Base-by-base conservation (phyloP, 2,113 vertebrate genomes). In the Patagioenas fasciata region DNA sequence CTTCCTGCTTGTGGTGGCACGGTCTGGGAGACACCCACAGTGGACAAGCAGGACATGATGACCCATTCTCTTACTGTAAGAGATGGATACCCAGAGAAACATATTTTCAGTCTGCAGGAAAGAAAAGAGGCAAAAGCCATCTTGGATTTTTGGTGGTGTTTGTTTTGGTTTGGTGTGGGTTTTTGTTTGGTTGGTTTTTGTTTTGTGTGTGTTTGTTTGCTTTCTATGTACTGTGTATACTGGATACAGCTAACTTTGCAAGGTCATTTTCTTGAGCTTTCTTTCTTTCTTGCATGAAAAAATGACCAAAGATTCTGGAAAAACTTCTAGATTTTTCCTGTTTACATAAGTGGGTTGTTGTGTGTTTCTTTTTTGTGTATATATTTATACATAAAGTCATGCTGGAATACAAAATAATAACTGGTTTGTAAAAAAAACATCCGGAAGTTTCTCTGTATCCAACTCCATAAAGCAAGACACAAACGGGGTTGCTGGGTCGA, bases 291-390 rank as follows among this genome's bases (percentile, higher is more conserved):
- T 79, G 3, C 6, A 40, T 66, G 38, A 29, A 75, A 29, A 75
- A 32, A 65, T 56, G 82, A 79, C 81, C 70, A 75, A 81, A 93
- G 80, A 83, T 93, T 94, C 83, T 95, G 92, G 92, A 89, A 97
- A 85, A 89, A 50, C 48, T 75, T 94, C 86, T 84, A 84, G 91
- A 94, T 84, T 85, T 75, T 93, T 97, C 83, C 84, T 97, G 53
- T 72, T 90, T 92, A 54, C 23, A 0, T 73, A 86, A 96, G 26
- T 4, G 0, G 14, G 18, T 40, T 61, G n/a, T 20, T 64, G 11
- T 67, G 24, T 51, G 10, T 29, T 86, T 73, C 53, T 72, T 85
- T 80, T 72, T 44, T 69, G 24, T 74, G 2, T 84, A 62, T 78
- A 40, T 85, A 66, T 65, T 84, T 73, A 15, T 66, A 38, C 32